Percentiles rank a stretch among this genome's conserved stretches.
phyloP scores from a whole-genome alignment of 1,140 invertebrate species.

The Drosophila simulans region DNA sequence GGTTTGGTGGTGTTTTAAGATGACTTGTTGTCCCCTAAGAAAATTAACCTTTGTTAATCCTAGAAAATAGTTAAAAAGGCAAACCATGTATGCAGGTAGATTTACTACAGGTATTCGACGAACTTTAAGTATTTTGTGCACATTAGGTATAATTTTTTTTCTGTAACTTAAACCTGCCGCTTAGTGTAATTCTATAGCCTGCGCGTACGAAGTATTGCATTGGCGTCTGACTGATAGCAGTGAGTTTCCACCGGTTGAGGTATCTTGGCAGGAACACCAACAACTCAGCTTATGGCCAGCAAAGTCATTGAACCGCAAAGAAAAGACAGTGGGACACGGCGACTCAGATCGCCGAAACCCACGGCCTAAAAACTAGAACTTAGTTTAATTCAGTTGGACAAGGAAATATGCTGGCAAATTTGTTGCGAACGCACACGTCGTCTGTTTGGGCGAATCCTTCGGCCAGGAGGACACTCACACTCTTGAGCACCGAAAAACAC shows the following conservation, averaged over 20 bases:
- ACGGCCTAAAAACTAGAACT: constrained; percentile 20
- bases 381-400: background rate
- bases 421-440: constrained; percentile 38
- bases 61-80: no score
- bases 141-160: background rate
- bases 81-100: background rate
- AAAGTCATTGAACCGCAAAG: constrained; percentile 72
- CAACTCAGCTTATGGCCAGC: constrained; percentile 51
- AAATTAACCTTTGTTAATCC: no score
- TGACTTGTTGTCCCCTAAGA: no score
- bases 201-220: constrained; percentile 47
- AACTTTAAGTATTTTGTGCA: background rate
- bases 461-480: constrained; percentile 12
- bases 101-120: background rate
- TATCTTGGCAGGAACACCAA: constrained; percentile 47
- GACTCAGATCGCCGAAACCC: constrained; percentile 24
- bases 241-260: constrained; percentile 52
- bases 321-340: constrained; percentile 35
- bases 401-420: constrained; percentile 4
- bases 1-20: background rate
- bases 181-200: constrained; percentile 72
- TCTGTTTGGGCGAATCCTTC: constrained; percentile 1
- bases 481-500: constrained; percentile 20
- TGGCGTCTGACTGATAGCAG: constrained; percentile 81
- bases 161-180: constrained; percentile 26